Evolutionary conservation across 2,888 invertebrate species (phyloP).

Genomic region (Calameuta filiformis): DNA sequence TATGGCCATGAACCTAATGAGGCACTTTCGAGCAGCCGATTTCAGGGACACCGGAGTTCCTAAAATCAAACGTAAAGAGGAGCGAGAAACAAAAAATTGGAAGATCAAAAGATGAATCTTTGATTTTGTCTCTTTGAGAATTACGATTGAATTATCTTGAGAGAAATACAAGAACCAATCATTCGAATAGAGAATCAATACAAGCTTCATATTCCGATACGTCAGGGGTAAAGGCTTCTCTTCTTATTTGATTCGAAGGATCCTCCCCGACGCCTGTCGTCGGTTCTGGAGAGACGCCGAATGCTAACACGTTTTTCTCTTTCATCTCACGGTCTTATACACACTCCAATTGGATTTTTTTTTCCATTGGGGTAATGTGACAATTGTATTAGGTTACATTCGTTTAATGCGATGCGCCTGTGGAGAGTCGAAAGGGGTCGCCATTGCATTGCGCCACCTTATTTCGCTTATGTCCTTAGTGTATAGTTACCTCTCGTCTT

Average conservation of each 20-base stretch:
- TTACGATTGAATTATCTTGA: not conserved
- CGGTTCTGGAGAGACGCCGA: no score
- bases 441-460: no score
- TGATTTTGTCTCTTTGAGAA: not conserved
- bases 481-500: no score
- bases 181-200: no score
- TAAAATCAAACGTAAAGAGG: not conserved
- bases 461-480: no score
- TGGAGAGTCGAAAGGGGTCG: not conserved
- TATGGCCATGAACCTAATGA: not conserved
- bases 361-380: constrained; percentile 1
- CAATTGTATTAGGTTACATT: constrained; percentile 24
- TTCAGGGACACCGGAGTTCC: not conserved
- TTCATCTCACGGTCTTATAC: no score
- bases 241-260: no score
- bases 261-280: no score
- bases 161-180: not conserved
- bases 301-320: no score
- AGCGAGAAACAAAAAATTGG: not conserved
- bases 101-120: not conserved
- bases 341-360: no score
- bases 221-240: no score
- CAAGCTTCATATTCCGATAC: no score
- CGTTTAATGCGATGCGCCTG: constrained; percentile 12
- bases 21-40: not conserved